Conservation (phyloP, 2,797 vertebrate species). For the Echiichthys vipera region DNA sequence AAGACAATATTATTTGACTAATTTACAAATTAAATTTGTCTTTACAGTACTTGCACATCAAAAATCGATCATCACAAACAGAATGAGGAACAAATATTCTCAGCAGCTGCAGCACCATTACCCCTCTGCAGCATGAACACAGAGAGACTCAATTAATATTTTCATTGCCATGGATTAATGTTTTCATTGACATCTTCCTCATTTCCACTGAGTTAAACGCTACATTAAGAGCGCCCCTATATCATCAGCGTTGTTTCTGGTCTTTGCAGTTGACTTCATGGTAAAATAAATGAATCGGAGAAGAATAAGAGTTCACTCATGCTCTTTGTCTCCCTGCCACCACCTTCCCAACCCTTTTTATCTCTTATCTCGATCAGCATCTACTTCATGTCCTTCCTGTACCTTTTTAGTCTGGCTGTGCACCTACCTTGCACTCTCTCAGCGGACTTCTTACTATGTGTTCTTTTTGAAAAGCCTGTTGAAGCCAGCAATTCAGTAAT, state of each 20-base stretch:
- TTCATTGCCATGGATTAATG: not conserved
- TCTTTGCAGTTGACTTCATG: constrained; percentile 3
- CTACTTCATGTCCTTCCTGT: not conserved
- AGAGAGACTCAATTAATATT: not conserved
- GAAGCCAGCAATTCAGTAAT: constrained; percentile 1
- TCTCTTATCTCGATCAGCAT: constrained; percentile 4
- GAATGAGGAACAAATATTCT: constrained; percentile 18
- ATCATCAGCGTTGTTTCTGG: constrained; percentile 6
- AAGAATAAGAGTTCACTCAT: not conserved
- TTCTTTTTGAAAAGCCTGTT: not conserved
- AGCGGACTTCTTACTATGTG: not conserved
- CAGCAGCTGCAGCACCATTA: constrained; percentile 30
- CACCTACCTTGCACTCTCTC: constrained; percentile 8
- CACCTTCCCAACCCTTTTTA: not conserved
- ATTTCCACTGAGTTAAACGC: not conserved
- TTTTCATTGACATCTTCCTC: not conserved
- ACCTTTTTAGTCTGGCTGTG: not conserved
- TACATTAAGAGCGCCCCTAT: not conserved
- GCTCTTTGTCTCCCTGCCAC: constrained; percentile 1
- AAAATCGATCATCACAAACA: too few species aligned
- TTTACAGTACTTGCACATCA: not conserved
- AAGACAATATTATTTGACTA: not conserved
- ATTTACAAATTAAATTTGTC: not conserved
- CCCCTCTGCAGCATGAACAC: constrained; percentile 19
- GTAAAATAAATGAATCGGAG: constrained; percentile 27